Percentiles rank a stretch among this genome's conserved stretches.
These are phyloP conservation scores for Drosophila novamexicana DNA, from an alignment of 1,140 invertebrate genomes.

Conservation along the genomic window DNA sequence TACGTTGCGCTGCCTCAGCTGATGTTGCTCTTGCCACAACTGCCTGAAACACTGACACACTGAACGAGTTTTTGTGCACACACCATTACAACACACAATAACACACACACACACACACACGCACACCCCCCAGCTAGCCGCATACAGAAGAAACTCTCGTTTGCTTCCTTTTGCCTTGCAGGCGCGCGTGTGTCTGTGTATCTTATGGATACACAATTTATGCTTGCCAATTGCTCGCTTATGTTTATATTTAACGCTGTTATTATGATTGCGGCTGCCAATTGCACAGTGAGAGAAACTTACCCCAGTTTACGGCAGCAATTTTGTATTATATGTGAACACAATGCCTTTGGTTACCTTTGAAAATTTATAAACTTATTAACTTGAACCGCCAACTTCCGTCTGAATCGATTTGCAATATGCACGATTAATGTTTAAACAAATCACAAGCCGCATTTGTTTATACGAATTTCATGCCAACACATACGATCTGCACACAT, in stretches of 20 bases:
- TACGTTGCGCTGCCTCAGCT: conserved; percentile 49
- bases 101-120: conserved; percentile 3
- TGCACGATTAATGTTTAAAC: conserved; percentile 22
- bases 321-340: conserved; percentile 11
- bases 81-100: not conserved
- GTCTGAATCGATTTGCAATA: conserved; percentile 23
- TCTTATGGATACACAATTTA: conserved; percentile 81
- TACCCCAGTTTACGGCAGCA: conserved; percentile 54
- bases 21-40: conserved; percentile 38
- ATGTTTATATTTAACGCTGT: conserved; percentile 47
- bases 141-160: conserved; percentile 10
- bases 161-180: conserved; percentile 24
- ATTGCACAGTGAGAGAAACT: conserved; percentile 34
- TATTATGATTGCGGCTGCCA: conserved; percentile 25
- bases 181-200: conserved; percentile 55
- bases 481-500: conserved; percentile 19
- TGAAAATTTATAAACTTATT: conserved; percentile 14
- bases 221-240: conserved; percentile 66
- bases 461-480: conserved; percentile 34
- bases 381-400: conserved; percentile 37
- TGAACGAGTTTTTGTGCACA: conserved; percentile 70
- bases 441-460: conserved; percentile 38
- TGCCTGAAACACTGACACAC: conserved; percentile 79
- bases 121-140: not conserved
- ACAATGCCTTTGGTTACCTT: conserved; percentile 1